phyloP scores from a whole-genome alignment of 2,113 vertebrate genomes.

The Zapus hudsonius region DNA sequence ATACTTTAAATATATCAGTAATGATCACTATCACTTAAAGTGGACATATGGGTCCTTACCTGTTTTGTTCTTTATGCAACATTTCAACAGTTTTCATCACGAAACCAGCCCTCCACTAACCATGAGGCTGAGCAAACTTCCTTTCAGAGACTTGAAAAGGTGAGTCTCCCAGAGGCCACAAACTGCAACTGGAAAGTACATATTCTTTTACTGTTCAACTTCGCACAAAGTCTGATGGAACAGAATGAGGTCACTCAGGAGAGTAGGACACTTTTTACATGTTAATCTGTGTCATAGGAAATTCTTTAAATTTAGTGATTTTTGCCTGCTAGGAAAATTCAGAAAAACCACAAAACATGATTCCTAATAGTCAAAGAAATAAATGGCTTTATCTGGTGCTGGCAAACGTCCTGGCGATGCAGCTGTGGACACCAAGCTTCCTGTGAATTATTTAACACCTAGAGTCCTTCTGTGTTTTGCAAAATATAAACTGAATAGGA shows the following conservation, averaged over 20 bases:
- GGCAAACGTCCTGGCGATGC: constrained; percentile 43
- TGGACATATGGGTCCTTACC: neutral
- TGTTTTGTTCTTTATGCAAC: constrained; percentile 3
- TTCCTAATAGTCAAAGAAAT: constrained; percentile 56
- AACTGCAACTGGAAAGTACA: neutral
- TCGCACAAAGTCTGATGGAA: neutral
- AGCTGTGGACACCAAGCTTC: constrained; percentile 61
- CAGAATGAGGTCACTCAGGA: neutral
- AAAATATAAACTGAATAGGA: constrained; percentile 57
- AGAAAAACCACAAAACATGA: neutral
- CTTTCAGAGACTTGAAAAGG: neutral
- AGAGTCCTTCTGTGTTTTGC: constrained; percentile 53
- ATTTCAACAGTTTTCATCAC: neutral
- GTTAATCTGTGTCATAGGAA: neutral
- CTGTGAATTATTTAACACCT: constrained; percentile 71
- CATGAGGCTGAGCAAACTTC: neutral
- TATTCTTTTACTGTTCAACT: neutral
- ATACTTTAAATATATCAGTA: too few relatives aligned
- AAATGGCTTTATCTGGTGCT: constrained; percentile 6
- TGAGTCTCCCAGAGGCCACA: neutral
- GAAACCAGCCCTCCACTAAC: neutral
- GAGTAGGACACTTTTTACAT: neutral
- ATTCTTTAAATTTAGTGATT: neutral
- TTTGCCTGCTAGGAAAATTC: neutral
- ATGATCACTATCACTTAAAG: neutral